Conservation (phyloP, 2,113 vertebrate species). For the Nothoprocta pentlandii region DNA sequence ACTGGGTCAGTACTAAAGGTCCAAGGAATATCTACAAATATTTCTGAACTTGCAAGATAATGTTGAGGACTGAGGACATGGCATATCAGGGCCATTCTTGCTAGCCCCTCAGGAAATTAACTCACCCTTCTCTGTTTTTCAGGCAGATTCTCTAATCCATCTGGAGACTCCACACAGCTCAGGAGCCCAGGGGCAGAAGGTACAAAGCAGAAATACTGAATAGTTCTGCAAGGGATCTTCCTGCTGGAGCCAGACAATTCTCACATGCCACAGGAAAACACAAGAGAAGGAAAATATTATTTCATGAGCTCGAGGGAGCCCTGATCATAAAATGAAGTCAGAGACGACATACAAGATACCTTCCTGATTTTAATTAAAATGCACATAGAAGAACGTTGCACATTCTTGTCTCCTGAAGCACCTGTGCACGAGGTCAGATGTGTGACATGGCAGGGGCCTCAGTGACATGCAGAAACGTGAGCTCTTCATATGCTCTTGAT, state of each 20-base stretch:
- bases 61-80: not conserved
- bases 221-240: not conserved
- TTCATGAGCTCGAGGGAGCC: not conserved
- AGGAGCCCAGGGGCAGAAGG: not conserved
- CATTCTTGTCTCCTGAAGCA: not conserved
- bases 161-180: not conserved
- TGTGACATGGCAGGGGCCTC: not conserved
- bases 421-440: not conserved
- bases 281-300: constrained; percentile 3
- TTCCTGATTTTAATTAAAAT: not conserved
- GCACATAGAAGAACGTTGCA: not conserved
- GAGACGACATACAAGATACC: not conserved
- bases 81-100: not conserved
- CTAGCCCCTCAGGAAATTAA: not conserved
- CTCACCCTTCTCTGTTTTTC: constrained; percentile 20
- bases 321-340: not conserved
- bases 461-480: not conserved
- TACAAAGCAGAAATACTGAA: not conserved
- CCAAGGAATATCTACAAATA: not conserved
- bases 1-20: not conserved
- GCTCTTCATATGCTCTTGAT: not conserved
- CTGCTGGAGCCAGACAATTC: not conserved
- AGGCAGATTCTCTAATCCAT: not conserved
- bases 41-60: not conserved
- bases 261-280: constrained; percentile 32